phyloP scores from a whole-genome alignment of 2,113 vertebrate species.

The Apteryx owenii region DNA sequence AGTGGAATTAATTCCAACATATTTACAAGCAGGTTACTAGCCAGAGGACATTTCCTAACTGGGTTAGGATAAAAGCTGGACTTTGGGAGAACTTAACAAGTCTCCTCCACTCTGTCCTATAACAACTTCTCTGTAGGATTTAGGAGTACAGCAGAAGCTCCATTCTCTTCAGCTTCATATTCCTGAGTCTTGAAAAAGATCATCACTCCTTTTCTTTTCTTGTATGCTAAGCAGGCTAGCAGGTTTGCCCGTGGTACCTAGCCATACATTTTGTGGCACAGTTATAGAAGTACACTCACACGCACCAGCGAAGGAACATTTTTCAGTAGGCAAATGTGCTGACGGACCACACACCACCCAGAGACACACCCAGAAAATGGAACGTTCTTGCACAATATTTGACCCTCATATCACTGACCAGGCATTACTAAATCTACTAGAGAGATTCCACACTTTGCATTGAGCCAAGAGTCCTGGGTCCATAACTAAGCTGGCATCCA shows the following conservation, averaged over 20 bases:
- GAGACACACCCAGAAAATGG: neutral
- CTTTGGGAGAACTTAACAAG: neutral
- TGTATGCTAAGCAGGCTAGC: neutral
- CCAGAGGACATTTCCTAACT: neutral
- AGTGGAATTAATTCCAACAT: neutral
- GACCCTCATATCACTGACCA: neutral
- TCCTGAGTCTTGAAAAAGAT: neutral
- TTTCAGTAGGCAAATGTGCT: neutral
- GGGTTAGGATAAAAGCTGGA: neutral
- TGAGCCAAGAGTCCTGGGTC: neutral
- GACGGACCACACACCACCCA: neutral
- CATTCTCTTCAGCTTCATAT: neutral
- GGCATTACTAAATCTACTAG: neutral
- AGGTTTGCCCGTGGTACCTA: neutral
- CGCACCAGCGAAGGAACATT: neutral
- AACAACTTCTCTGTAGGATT: neutral
- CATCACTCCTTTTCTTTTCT: neutral
- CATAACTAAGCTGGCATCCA: neutral
- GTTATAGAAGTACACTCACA: neutral
- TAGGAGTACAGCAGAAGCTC: neutral
- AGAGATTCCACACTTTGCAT: neutral
- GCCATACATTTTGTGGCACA: neutral
- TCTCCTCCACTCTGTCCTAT: neutral
- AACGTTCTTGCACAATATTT: neutral
- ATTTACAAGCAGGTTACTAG: slow-evolving; percentile 7